phyloP scores from a whole-genome alignment of 2,888 invertebrate genomes.

The Cheiracanthium punctorium region DNA sequence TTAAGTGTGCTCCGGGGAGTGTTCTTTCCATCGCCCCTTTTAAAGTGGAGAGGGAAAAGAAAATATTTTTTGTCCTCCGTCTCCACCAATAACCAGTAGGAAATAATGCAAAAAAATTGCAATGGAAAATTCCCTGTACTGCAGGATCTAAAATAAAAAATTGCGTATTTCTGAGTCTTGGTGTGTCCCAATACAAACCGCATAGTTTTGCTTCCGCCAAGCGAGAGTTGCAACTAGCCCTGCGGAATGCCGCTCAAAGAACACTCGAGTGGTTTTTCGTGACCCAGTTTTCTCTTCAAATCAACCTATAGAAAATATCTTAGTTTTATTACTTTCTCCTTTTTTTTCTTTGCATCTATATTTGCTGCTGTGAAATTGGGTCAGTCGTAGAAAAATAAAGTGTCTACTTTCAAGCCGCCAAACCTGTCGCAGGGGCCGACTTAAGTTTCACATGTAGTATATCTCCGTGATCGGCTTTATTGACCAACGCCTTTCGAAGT shows the following conservation, averaged over 20 bases:
- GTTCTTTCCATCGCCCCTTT: too few relatives aligned
- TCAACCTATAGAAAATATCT: slow-evolving; percentile 7
- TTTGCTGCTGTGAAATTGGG: slow-evolving; percentile 44
- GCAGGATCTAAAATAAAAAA: too few relatives aligned
- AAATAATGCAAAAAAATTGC: too few relatives aligned
- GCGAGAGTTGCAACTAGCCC: not conserved
- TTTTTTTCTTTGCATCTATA: slow-evolving; percentile 25
- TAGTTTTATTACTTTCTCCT: slow-evolving; percentile 14
- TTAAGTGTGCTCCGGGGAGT: too few relatives aligned
- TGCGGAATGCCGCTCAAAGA: slow-evolving; percentile 25
- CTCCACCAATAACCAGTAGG: too few relatives aligned
- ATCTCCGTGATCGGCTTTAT: not conserved
- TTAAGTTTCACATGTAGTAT: not conserved
- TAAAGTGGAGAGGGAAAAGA: too few relatives aligned
- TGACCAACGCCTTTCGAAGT: slow-evolving; percentile 53
- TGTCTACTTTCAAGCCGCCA: slow-evolving; percentile 21
- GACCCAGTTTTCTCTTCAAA: slow-evolving; percentile 43
- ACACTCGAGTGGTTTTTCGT: slow-evolving; percentile 60
- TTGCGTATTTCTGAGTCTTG: too few relatives aligned
- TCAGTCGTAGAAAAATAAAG: slow-evolving; percentile 29
- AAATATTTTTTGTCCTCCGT: too few relatives aligned
- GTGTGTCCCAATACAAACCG: too few relatives aligned
- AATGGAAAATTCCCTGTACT: too few relatives aligned
- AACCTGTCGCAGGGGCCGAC: slow-evolving; percentile 18
- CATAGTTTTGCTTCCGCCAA: not conserved